These are phyloP conservation scores for Colinus virginianus DNA, from an alignment of 2,113 vertebrate genomes.

Conservation along the genomic window DNA sequence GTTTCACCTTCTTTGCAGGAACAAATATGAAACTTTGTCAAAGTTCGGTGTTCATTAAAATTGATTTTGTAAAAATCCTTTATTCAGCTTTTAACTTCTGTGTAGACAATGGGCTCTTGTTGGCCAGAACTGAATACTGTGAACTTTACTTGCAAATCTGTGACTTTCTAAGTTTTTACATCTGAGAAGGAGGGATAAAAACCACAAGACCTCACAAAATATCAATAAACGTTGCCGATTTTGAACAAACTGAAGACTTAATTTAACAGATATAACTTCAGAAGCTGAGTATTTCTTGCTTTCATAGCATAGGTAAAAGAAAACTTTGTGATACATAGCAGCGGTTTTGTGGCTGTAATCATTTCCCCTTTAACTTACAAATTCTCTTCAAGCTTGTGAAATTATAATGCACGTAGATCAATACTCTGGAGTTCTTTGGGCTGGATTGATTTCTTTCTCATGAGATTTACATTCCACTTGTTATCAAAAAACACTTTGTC, in stretches of 20 bases:
- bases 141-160: neutral
- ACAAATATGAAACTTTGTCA: neutral
- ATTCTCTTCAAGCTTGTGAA: conserved; percentile 73
- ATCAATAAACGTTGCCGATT: conserved; percentile 40
- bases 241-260: conserved; percentile 34
- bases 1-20: neutral
- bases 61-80: neutral
- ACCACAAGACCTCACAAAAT: neutral
- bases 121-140: neutral
- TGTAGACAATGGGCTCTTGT: neutral
- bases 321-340: conserved; percentile 44
- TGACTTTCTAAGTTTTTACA: neutral
- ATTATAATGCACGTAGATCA: conserved; percentile 77
- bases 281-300: conserved; percentile 50
- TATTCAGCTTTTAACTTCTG: neutral
- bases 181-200: neutral
- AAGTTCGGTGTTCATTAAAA: neutral
- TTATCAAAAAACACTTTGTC: conserved; percentile 80
- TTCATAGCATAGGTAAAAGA: conserved; percentile 55
- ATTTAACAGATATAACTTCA: conserved; percentile 23
- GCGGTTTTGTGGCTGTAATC: conserved; percentile 39
- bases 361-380: conserved; percentile 57
- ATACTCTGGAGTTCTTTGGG: conserved; percentile 71
- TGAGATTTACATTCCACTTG: conserved; percentile 79
- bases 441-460: conserved; percentile 80